These are phyloP conservation scores for Sebastes taczanowskii DNA, from an alignment of 2,797 vertebrate species.

Conservation along the genomic window DNA sequence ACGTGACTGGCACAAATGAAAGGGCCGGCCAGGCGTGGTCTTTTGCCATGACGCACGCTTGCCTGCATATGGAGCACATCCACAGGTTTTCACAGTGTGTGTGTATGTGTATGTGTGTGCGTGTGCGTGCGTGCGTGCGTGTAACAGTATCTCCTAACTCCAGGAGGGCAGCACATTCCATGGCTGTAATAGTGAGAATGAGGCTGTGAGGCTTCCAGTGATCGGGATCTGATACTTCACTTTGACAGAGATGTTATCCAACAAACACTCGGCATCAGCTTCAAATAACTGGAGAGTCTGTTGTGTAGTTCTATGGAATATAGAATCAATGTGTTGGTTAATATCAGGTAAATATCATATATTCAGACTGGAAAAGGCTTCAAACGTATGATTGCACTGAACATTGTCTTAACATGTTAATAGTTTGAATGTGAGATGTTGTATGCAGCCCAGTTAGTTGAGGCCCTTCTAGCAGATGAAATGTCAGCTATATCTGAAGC, in stretches of 20 bases:
- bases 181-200: constrained; percentile 41
- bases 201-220: constrained; percentile 25
- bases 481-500: not conserved
- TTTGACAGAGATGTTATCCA: constrained; percentile 29
- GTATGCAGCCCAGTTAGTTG: not conserved
- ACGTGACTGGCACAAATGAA: constrained; percentile 3
- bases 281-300: not conserved
- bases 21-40: not conserved
- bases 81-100: not conserved
- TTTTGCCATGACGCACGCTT: constrained; percentile 7
- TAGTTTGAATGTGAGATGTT: not conserved
- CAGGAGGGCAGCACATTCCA: constrained; percentile 22
- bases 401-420: not conserved
- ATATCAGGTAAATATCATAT: not conserved
- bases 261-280: not conserved
- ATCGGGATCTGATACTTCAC: constrained; percentile 28
- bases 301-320: not conserved
- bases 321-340: not conserved
- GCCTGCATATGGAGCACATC: not conserved
- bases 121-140: not conserved
- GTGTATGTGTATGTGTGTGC: not conserved
- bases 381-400: not conserved
- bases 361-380: not conserved
- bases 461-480: not conserved
- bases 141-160: constrained; percentile 14